Conservation (phyloP, 2,113 vertebrate genomes). For the Budorcas taxicolor region DNA sequence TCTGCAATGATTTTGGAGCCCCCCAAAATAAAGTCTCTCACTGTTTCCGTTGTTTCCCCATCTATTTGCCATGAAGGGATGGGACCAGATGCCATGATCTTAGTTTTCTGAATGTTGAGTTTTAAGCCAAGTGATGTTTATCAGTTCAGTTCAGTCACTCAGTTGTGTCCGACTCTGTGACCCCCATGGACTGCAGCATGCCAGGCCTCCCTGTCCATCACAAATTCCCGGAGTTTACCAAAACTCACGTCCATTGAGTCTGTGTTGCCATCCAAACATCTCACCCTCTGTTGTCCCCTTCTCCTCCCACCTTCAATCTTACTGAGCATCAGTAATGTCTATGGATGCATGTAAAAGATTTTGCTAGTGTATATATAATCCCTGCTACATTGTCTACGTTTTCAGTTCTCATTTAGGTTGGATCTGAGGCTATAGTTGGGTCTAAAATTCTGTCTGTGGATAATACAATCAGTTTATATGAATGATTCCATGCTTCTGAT, state of each 20-base stretch:
- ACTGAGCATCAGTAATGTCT: background rate
- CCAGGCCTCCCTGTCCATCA: background rate
- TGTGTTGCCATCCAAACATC: background rate
- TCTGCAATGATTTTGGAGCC: background rate
- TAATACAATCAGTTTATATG: background rate
- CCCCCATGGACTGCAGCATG: background rate
- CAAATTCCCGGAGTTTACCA: background rate
- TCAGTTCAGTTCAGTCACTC: background rate
- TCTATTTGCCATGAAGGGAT: background rate
- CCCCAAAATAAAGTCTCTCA: background rate
- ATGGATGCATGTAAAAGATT: background rate
- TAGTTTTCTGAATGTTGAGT: background rate
- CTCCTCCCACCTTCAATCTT: background rate
- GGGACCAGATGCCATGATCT: background rate
- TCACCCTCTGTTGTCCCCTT: background rate
- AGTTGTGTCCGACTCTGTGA: background rate
- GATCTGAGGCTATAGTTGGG: background rate
- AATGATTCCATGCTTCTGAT: background rate
- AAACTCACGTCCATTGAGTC: background rate
- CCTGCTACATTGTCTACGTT: background rate
- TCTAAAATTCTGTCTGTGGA: background rate
- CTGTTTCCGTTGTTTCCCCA: background rate
- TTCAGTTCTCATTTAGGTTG: background rate
- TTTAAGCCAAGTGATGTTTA: background rate
- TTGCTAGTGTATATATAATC: background rate